Evolutionary conservation across 1,140 invertebrate species (phyloP), one percentile per base, ranked within the genome.

Genomic region (Adoxophyes honmai): DNA sequence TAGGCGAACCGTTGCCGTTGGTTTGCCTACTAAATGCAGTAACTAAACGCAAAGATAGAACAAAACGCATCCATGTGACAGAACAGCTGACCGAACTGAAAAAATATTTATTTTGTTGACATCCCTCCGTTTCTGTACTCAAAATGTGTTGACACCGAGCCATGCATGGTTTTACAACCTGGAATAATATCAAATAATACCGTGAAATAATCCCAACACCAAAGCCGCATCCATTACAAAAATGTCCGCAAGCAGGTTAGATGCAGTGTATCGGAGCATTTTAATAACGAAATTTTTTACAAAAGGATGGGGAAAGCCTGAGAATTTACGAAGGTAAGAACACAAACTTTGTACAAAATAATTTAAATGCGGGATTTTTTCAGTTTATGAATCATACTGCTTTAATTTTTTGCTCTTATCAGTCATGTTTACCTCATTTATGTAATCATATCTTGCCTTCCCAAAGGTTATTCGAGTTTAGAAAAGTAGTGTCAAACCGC

Each of bases 241-340:
- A 72, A 95, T 95, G 94, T 92, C 94, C 62, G 90, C 93, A 9
- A 96, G 94, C 79, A 92, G 92, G 70, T 88, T 98, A 66, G 98
- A 99, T 88, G 93, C 95, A 51, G 91, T 98, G 51, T 99, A 98
- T 82, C 90, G 98, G 71, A 95, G 94, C 78, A 92, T 98, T 75
- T 90, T 99, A 15, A 89, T 99, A 35, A 96, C 96, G 0, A 97
- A 96, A 85, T 98, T 99, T 86, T 99, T 99, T 80, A 95, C 95
- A 0, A 97, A 97, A 91, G 98, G 98, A 64, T 99, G 98, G 98
- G 98, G 98, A 5, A 94, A 95, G 69, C 96, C 98, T 5, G 94
- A 98, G 73, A 95, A 96, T 89, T 91, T 99, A 34, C 94, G 95
- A 88, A 94, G 94, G 97, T 98, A 91, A 74, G 60, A 36, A 16